phyloP scores from a whole-genome alignment of 2,888 invertebrate species.

The Oegoconia quadripuncta region DNA sequence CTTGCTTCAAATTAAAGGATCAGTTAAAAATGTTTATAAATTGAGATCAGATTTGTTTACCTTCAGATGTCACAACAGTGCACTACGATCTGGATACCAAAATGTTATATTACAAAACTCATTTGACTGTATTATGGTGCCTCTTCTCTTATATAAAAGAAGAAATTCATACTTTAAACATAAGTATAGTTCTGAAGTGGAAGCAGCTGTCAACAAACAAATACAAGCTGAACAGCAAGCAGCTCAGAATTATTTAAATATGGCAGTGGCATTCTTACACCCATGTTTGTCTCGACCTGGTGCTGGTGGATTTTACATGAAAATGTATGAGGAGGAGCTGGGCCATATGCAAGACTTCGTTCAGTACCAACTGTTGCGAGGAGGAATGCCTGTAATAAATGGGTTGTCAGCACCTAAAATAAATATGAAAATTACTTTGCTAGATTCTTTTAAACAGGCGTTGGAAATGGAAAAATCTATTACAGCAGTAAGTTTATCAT shows the following conservation, averaged over 20 bases:
- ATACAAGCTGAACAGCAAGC: slow-evolving; percentile 45
- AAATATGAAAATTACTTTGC: slow-evolving; percentile 24
- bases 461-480: slow-evolving; percentile 38
- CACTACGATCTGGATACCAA: too few species aligned
- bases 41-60: too few species aligned
- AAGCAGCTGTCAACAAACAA: slow-evolving; percentile 36
- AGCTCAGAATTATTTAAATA: slow-evolving; percentile 38
- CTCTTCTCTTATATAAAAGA: slow-evolving; percentile 1
- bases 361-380: slow-evolving; percentile 40
- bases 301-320: slow-evolving; percentile 42
- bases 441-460: slow-evolving; percentile 35
- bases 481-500: slow-evolving; percentile 40
- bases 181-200: slow-evolving; percentile 34
- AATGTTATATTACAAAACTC: too few species aligned
- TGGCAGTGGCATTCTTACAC: slow-evolving; percentile 39
- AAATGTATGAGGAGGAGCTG: slow-evolving; percentile 45
- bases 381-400: slow-evolving; percentile 30
- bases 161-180: slow-evolving; percentile 23
- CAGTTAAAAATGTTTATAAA: too few species aligned
- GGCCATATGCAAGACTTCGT: slow-evolving; percentile 39
- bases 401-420: slow-evolving; percentile 21
- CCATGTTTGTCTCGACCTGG: slow-evolving; percentile 33
- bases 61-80: too few species aligned
- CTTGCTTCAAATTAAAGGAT: too few species aligned
- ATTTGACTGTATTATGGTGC: too few species aligned